Percentiles rank a stretch among this genome's conserved stretches.
Evolutionary conservation across 2,113 vertebrate genomes (phyloP).

Genomic region (Syrrhaptes paradoxus): DNA sequence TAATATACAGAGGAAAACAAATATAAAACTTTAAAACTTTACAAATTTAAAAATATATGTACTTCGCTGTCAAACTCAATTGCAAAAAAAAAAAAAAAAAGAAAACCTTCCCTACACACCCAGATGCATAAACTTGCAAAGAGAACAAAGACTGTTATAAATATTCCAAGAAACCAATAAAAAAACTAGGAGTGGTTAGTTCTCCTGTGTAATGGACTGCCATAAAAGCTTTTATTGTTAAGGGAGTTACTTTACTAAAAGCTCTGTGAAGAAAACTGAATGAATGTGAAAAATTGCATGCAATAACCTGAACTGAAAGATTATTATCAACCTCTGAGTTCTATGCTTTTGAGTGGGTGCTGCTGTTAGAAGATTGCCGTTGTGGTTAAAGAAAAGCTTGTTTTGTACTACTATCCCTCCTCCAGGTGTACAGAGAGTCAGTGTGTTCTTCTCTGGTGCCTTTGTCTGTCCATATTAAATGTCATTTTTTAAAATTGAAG

Average conservation of each 20-base stretch:
- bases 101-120: slow-evolving; percentile 46
- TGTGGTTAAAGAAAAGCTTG: slow-evolving; percentile 81
- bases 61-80: neutral
- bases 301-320: slow-evolving; percentile 81
- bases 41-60: slow-evolving; percentile 25
- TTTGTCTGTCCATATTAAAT: slow-evolving; percentile 70
- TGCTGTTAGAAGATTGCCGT: slow-evolving; percentile 79
- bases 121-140: slow-evolving; percentile 65
- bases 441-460: slow-evolving; percentile 63
- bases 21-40: slow-evolving; percentile 34
- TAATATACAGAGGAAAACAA: neutral
- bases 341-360: slow-evolving; percentile 75
- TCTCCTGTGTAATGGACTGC: slow-evolving; percentile 76
- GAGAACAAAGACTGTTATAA: slow-evolving; percentile 83
- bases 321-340: slow-evolving; percentile 81
- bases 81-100: neutral
- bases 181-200: slow-evolving; percentile 79
- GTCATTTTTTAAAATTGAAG: slow-evolving; percentile 72
- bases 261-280: slow-evolving; percentile 80
- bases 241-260: slow-evolving; percentile 81
- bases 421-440: slow-evolving; percentile 76
- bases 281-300: slow-evolving; percentile 83
- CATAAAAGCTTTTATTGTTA: slow-evolving; percentile 86
- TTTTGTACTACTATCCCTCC: slow-evolving; percentile 73
- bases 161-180: slow-evolving; percentile 82